Evolutionary conservation across 23 tunicate species (phyloP), one percentile per base, ranked within the genome.

Genomic region (Trididemnum miniatum): DNA sequence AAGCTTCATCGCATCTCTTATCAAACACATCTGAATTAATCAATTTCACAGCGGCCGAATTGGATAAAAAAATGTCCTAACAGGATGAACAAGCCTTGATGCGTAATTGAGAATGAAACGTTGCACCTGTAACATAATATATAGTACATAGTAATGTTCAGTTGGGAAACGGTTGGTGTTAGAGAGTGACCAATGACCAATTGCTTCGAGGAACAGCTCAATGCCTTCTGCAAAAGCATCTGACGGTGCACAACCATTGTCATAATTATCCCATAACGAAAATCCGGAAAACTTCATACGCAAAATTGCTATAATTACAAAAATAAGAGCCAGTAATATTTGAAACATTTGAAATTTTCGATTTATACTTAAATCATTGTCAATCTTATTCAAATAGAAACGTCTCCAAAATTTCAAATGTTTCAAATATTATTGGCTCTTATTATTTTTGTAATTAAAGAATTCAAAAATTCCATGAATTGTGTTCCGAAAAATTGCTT

Each of bases 81-180:
- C 79, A 73, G 24, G 79, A 38, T 38, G 79, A 73, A 73, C 79
- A 73, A 22, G 79, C 27, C 31, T 73, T 73, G 59, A 20, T 39
- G 30, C 59, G 79, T 37, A 73, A 59, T 59, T 73, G 79, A 73
- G 59, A 73, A 73, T 73, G 79, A 25, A 27, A 27, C 79, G 29
- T 73, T 73, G 59, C 79, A 15, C 79, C 79, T 12, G 79, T 73
- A 37, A 73, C 79, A 39, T 73, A 73, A 73, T 73, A 37, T 37
- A 73, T 73, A 27, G 59, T n/a, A n/a, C n/a, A n/a, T n/a, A n/a
- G n/a, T n/a, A n/a, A n/a, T 73, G 59, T 39, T 73, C 29, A 39
- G 38, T 40, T 73, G 59, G 29, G 59, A 73, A 37, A 39, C 30
- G 30, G 59, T 37, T 73, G 79, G 59, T 27, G 25, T 73, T 5